A percentile compares a stretch with the other conserved stretches of the same genome.
phyloP scores from a whole-genome alignment of 2,113 vertebrate genomes.

The Ginglymostoma cirratum region DNA sequence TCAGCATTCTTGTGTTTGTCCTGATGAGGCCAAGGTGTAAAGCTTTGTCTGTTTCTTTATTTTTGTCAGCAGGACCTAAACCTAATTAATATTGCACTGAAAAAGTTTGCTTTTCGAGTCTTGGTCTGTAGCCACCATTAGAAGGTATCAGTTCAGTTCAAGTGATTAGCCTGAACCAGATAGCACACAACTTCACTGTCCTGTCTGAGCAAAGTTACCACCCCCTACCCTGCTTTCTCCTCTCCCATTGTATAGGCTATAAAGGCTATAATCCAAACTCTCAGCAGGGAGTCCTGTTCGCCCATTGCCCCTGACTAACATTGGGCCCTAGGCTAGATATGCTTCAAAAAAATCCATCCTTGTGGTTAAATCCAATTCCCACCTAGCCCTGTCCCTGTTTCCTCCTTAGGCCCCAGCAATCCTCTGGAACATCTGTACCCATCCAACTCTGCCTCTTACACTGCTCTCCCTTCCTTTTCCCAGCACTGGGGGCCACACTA shows the following conservation, averaged over 20 bases:
- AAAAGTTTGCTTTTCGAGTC: conserved; percentile 40
- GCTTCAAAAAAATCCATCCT: not conserved
- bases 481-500: not conserved
- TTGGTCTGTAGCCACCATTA: conserved; percentile 41
- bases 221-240: not conserved
- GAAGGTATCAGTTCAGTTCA: conserved; percentile 41
- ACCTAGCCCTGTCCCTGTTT: not conserved
- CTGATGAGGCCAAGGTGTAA: too few species aligned
- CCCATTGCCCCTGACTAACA: not conserved
- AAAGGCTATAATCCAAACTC: too few species aligned
- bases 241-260: not conserved
- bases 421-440: not conserved
- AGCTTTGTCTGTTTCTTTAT: too few species aligned
- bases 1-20: too few species aligned
- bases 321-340: too few species aligned
- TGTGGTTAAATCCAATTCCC: too few species aligned
- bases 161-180: conserved; percentile 31
- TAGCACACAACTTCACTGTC: too few species aligned
- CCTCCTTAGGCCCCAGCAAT: not conserved
- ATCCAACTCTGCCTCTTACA: not conserved
- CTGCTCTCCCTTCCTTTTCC: too few species aligned
- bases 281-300: not conserved
- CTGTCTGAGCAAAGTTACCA: not conserved
- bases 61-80: too few species aligned
- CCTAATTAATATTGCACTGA: conserved; percentile 17